Evolutionary conservation across 2,888 invertebrate species (phyloP), one percentile per base, ranked within the genome.

Genomic region (Agriopis marginaria): DNA sequence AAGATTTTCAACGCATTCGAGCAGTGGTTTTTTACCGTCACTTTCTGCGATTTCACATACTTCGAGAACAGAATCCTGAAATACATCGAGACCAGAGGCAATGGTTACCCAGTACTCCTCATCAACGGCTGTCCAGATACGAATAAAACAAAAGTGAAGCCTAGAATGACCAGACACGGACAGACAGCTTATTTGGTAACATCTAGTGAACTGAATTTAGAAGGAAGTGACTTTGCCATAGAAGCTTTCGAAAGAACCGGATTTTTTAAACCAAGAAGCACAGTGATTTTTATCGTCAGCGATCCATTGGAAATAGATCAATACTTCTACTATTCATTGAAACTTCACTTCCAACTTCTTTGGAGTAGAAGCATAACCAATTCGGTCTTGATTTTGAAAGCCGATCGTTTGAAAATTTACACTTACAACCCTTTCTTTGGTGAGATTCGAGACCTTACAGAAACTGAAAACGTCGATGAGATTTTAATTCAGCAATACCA

Each of bases 341-440:
- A 87, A 10, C 86, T 75, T 23, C 94, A 95, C 55, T 96, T 96
- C 61, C 81, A 89, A 67, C 81, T 93, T 14, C 88, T 95, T 51
- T 95, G 95, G 94, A 90, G 90, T 50, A 89, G 89, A 67, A 94
- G 94, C 82, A 85, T 95, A 9, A 87, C 95, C 0, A 95, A 95
- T 75, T 93, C 93, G 0, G 88, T 94, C 3, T 77, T 94, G 8
- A 83, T 93, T 58, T 64, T 92, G 12, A 87, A 83, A 84, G 77
- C 86, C 12, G 82, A 85, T 9, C 79, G 84, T 3, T 78, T 95
- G 39, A 89, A 88, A 75, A 88, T 94, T 63, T 95, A 92, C 72
- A 89, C 92, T 0, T 95, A 95, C 73, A 95, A 95, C 76, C 95
- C 94, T 0, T 95, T 95, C 71, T 82, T 86, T 0, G 78, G 90